Base-by-base conservation (phyloP, 2,797 vertebrate species). In the Lepidocolaptes lacrymiger region DNA sequence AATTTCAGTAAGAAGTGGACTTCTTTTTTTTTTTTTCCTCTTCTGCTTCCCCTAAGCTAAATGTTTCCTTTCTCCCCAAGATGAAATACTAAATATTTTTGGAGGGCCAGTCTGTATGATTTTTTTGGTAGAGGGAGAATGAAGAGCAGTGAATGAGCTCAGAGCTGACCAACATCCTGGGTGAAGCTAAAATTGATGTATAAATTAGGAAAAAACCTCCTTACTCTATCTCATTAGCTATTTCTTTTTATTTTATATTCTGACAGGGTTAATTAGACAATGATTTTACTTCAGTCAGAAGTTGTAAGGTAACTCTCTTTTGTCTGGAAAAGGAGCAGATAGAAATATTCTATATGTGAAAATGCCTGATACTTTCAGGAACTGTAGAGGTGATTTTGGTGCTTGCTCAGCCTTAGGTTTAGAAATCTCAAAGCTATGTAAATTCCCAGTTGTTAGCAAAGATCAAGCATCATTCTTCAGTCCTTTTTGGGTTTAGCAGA, bases 51-150 rank as follows among this genome's bases (percentile, higher is more conserved):
- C 43, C 27, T 12, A 37, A 41, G 14, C 7, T 37, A 51, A 9
- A 21, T 44, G 16, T 32, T 55, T 73, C 36, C 11, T 59, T 77
- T 48, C 12, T 34, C 5, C 7, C 8, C 24, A 34, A 24, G 24
- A 67, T 36, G 19, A 86, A 58, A 44, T 54, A 28, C 1, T 30
- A 19, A 14, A 7, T 18, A 36, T 43, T 17, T 49, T 6, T 1
- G 0, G 8, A 1, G 2, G 2, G 6, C n/a, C 23, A 56, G 2
- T 36, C 9, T 74, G 1, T 44, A 16, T 41, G 28, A 32, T 66
- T 74, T 44, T 67, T 72, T 54, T 34, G 14, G 13, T 59, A n/a
- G 34, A 12, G 7, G 26, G 46, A 58, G 28, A 54, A 51, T 0
- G 0, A n/a, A 78, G 46, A 67, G 2, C 32, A 79, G 30, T 26